A percentile compares a stretch with the other conserved stretches of the same genome.
phyloP scores from a whole-genome alignment of 2,888 invertebrate genomes.

The Andrena praecox region DNA sequence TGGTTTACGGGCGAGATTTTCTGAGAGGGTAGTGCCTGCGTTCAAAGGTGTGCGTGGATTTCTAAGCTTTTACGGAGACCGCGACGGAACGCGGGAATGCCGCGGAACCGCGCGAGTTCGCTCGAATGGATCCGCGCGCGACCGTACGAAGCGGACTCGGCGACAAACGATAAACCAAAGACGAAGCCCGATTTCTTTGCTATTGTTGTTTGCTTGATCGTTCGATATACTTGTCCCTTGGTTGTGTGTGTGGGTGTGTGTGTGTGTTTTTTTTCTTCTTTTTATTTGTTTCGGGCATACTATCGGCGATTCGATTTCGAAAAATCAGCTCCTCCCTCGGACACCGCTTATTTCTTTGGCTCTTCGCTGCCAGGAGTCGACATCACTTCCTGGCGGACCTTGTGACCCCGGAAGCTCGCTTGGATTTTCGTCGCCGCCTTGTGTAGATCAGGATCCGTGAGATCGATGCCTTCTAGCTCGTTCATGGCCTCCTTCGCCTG shows the following conservation, averaged over 20 bases:
- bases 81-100: not conserved
- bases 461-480: conserved; percentile 93
- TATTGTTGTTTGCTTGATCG: conserved; percentile 24
- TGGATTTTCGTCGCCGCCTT: conserved; percentile 97
- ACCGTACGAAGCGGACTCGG: conserved; percentile 48
- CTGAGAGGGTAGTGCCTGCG: not conserved
- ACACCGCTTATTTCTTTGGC: conserved; percentile 71
- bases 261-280: not conserved
- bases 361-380: conserved; percentile 50
- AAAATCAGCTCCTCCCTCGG: conserved; percentile 36
- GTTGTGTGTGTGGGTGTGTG: not conserved
- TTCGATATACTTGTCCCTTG: conserved; percentile 15
- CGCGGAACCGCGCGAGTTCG: conserved; percentile 19
- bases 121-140: conserved; percentile 20
- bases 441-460: conserved; percentile 94
- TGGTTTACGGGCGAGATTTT: not conserved
- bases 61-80: conserved; percentile 13
- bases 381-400: conserved; percentile 91
- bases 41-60: not conserved
- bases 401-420: conserved; percentile 96
- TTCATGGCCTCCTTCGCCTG: conserved; percentile 86
- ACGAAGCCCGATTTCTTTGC: conserved; percentile 37
- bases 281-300: conserved; percentile 46
- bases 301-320: conserved; percentile 46
- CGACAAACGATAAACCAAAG: conserved; percentile 47